Base-by-base conservation (phyloP, 2,888 invertebrate genomes). In the Plusia festucae region DNA sequence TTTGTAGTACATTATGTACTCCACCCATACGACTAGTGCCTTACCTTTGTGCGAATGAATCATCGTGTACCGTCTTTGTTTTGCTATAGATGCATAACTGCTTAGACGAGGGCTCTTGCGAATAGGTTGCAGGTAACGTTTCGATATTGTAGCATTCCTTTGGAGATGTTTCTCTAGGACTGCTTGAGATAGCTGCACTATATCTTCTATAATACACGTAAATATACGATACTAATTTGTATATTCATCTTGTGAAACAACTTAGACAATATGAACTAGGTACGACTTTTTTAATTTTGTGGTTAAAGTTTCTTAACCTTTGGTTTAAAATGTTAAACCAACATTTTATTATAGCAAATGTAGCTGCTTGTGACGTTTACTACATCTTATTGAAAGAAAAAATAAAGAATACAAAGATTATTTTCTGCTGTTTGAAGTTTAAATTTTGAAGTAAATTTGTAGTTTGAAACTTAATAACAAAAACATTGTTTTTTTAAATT, bases 11-110 rank as follows among this genome's bases (percentile, higher is more conserved):
- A n/a, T n/a, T n/a, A n/a, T n/a, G n/a, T n/a, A n/a, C n/a, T n/a
- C n/a, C n/a, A n/a, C n/a, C n/a, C n/a, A n/a, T n/a, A n/a, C n/a
- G n/a, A n/a, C n/a, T n/a, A n/a, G n/a, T n/a, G n/a, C n/a, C n/a
- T n/a, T n/a, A n/a, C 40, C n/a, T 40, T 40, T 40, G n/a, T 40
- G 40, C 40, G 7, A 40, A n/a, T 49, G 46, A 49, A 20, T 49
- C 46, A 20, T 49, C 11, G 18, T 49, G 20, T n/a, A n/a, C 18
- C 18, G 46, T 46, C 46, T 46, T 46, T 18, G 46, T 49, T 49
- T 9, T 49, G 20, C 18, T 49, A 49, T 20, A 20, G 46, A 18
- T 49, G 18, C 46, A 49, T 49, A 49, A 11, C 18, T 46, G 46
- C 9, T 18, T 49, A 11, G 46, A 13, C 11, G 13, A 49, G 46